Base-by-base conservation (phyloP, 1,140 invertebrate species). In the Drosophila bipectinata region DNA sequence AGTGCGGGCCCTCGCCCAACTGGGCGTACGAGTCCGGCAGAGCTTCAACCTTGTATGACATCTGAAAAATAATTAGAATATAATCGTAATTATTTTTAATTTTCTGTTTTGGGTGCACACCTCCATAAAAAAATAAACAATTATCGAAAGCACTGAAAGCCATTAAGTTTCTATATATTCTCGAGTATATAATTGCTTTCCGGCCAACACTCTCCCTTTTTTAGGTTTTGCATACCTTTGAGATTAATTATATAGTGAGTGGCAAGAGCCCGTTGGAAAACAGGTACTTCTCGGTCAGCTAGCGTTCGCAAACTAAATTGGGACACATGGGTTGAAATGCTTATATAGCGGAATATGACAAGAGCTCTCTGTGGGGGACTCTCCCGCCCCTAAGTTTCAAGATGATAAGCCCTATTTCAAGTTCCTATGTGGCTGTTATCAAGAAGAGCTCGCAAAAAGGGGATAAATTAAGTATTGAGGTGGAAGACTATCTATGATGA, bases 1-100 rank as follows among this genome's bases (percentile, higher is more conserved):
- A 97, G 74, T 95, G 94, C 39, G 94, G 96, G 41, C 92, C 95
- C 92, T 96, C 95, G 8, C 92, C 93, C 58, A 94, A 92, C 34
- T 91, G 88, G 12, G 83, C 84, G 45, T 79, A 78, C 1, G 87
- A 89, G 54, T 90, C 71, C 53, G 90, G 90, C 9, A 91, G 48
- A 39, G 88, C 67, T 61, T 91, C 90, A 37, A 91, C 79, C 66
- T 90, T 91, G 77, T 91, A 91, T 4, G 90, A 84, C 84, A 91
- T 91, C 87, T 91, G 58, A 0, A 49, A 52, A 48, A 67, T 14
- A 0, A 10, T 15, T 52, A 8, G 12, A 54, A 54, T 24, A 34
- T 6, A 37, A 14, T 15, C 34, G 28, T 61, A 5, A 66, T 21
- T 32, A 6, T 26, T 28, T 32, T 34, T 45, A 34, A 54, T 54